phyloP scores from a whole-genome alignment of 2,888 invertebrate species.

The Hyles lineata region DNA sequence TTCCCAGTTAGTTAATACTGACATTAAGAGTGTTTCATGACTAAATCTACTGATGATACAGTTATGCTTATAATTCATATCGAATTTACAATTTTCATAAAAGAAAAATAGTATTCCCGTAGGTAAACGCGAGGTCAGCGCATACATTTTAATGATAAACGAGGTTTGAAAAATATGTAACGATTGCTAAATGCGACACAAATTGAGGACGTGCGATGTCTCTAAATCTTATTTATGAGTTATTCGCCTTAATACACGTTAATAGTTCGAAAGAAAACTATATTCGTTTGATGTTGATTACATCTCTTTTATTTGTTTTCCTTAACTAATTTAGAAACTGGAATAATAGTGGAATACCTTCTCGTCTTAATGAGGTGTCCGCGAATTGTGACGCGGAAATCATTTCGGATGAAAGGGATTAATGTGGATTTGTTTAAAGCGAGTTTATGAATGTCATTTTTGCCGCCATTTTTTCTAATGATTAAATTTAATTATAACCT shows the following conservation, averaged over 20 bases:
- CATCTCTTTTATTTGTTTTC: constrained; percentile 64
- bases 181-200: constrained; percentile 73
- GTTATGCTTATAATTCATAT: constrained; percentile 24
- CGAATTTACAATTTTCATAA: constrained; percentile 40
- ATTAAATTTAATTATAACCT: constrained; percentile 15
- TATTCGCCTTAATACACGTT: constrained; percentile 72
- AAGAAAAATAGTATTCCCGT: constrained; percentile 49
- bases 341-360: constrained; percentile 58
- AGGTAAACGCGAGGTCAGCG: constrained; percentile 60
- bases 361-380: constrained; percentile 63
- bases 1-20: constrained; percentile 6
- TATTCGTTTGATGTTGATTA: constrained; percentile 77
- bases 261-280: constrained; percentile 69
- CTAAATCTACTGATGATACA: constrained; percentile 15
- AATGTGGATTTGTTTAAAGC: constrained; percentile 40
- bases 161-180: constrained; percentile 73
- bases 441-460: constrained; percentile 6
- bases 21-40: background rate
- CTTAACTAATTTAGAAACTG: constrained; percentile 57
- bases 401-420: constrained; percentile 58
- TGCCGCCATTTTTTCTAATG: background rate
- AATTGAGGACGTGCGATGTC: constrained; percentile 72
- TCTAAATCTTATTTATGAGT: constrained; percentile 76
- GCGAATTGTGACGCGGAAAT: constrained; percentile 53
- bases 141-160: constrained; percentile 75